These are phyloP conservation scores for Ferrisia virgata DNA, from an alignment of 2,888 invertebrate genomes.

Conservation along the genomic window DNA sequence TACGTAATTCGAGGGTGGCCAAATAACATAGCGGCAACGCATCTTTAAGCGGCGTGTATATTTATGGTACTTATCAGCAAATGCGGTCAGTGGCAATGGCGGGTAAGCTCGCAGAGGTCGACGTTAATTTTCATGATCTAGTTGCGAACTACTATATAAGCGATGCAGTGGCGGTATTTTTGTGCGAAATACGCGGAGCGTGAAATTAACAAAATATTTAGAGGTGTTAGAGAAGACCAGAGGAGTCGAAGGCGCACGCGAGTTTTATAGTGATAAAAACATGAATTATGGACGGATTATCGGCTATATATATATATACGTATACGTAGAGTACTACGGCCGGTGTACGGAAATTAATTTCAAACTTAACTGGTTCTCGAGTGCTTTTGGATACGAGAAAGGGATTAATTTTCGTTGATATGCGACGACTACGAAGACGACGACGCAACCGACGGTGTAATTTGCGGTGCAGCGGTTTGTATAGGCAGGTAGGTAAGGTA, in stretches of 20 bases:
- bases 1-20: not conserved
- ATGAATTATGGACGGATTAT: constrained; percentile 20
- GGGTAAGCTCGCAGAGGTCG: not conserved
- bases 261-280: constrained; percentile 12
- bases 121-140: not conserved
- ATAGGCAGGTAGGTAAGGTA: too few species aligned
- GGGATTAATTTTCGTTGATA: not conserved
- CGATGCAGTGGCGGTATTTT: not conserved
- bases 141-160: not conserved
- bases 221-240: not conserved
- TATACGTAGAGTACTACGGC: too few species aligned
- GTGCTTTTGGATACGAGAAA: not conserved
- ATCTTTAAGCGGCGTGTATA: not conserved
- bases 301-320: not conserved
- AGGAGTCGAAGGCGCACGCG: not conserved
- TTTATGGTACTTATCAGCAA: not conserved
- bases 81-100: not conserved
- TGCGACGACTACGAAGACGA: too few species aligned
- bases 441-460: not conserved
- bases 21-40: not conserved
- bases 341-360: not conserved
- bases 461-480: not conserved
- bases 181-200: not conserved
- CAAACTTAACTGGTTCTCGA: constrained; percentile 7
- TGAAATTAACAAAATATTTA: constrained; percentile 26